Evolutionary conservation across 2,888 invertebrate species (phyloP).

Genomic region (Phragmatobia fuliginosa): DNA sequence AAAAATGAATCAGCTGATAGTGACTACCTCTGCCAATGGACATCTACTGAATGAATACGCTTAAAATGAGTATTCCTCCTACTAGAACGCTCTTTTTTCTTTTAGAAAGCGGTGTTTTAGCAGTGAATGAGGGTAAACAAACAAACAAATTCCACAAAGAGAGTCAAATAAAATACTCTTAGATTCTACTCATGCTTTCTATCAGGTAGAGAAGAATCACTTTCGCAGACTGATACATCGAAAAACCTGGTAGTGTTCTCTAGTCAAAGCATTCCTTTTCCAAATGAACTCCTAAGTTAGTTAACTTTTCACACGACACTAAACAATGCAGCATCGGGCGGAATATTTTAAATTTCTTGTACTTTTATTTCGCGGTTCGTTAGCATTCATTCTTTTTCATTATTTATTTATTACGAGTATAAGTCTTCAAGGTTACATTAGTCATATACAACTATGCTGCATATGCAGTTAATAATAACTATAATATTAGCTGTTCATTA

Average conservation of each 20-base stretch:
- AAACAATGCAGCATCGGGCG: neutral
- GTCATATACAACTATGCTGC: neutral
- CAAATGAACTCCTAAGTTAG: neutral
- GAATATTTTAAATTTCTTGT: neutral
- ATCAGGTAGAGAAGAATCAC: no score
- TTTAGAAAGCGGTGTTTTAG: no score
- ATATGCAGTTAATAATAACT: neutral
- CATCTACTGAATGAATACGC: no score
- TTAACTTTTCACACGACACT: neutral
- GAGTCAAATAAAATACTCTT: no score
- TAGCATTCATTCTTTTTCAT: neutral
- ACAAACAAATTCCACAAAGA: no score
- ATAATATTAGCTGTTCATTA: neutral
- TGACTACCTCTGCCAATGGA: no score
- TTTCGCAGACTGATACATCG: no score
- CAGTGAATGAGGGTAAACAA: no score
- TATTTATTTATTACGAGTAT: neutral
- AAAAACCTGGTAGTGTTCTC: neutral
- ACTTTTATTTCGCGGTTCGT: neutral
- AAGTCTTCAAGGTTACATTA: neutral
- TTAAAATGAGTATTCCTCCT: no score
- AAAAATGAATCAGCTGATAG: no score
- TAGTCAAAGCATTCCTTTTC: neutral
- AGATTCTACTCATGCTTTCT: no score
- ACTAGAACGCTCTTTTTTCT: no score